Conservation (phyloP, 2,888 invertebrate genomes). For the Heliconius ethilla region DNA sequence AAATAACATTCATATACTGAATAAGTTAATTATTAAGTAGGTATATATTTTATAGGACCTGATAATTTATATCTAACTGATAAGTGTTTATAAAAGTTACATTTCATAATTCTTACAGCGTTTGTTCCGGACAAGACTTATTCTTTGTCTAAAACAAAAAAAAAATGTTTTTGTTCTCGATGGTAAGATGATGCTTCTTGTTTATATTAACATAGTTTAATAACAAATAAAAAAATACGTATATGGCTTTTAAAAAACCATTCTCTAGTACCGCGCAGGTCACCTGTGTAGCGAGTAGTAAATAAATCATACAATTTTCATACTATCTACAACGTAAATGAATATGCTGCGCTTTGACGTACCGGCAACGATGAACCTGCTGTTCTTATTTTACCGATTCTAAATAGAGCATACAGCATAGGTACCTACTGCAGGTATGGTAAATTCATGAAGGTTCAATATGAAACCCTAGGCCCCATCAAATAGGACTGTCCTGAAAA, state of each 20-base stretch:
- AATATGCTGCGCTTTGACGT: neutral
- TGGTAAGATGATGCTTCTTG: neutral
- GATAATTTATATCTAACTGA: neutral
- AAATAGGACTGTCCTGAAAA: neutral
- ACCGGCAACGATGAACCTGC: neutral
- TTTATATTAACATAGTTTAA: neutral
- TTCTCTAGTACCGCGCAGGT: neutral
- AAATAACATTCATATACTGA: neutral
- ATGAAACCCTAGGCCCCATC: slow-evolving; percentile 11
- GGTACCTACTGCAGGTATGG: neutral
- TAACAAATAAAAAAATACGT: neutral
- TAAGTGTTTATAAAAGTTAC: no score
- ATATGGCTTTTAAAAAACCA: neutral
- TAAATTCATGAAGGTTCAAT: slow-evolving; percentile 4
- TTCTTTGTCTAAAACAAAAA: neutral
- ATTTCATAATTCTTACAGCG: neutral
- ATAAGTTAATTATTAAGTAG: neutral
- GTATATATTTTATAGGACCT: neutral
- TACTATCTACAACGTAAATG: slow-evolving; percentile 11
- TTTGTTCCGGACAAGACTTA: neutral
- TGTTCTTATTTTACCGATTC: slow-evolving; percentile 13
- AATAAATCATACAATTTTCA: neutral
- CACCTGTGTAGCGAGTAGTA: neutral
- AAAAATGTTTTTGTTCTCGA: neutral
- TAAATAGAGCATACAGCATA: neutral